Evolutionary conservation across 2,113 vertebrate genomes (phyloP).

Genomic region (Regulus satrapa): DNA sequence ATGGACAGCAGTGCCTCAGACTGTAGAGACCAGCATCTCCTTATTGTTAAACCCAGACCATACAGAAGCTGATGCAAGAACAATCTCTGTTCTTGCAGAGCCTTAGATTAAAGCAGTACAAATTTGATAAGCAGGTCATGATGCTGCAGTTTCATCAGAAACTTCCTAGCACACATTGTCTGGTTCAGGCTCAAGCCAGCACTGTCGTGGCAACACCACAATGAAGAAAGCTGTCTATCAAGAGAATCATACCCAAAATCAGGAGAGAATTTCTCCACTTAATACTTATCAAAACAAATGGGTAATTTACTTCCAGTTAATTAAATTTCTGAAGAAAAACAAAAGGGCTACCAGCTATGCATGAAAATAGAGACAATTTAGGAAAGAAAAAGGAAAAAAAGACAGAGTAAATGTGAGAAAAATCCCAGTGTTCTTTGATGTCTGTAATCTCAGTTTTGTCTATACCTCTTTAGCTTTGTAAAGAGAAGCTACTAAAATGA

Average conservation of each 20-base stretch:
- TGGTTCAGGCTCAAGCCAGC: background rate
- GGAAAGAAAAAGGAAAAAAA: background rate
- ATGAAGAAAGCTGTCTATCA: background rate
- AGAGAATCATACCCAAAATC: background rate
- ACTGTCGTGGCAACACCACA: background rate
- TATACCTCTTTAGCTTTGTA: background rate
- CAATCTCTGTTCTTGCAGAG: background rate
- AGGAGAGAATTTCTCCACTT: background rate
- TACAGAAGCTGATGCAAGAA: background rate
- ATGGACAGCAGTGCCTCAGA: background rate
- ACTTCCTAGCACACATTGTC: background rate
- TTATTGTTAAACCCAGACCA: background rate
- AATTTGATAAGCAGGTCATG: background rate
- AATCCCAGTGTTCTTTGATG: background rate
- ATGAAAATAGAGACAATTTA: background rate
- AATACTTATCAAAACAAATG: background rate
- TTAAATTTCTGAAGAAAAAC: background rate
- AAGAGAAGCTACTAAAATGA: background rate
- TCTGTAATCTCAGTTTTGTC: background rate
- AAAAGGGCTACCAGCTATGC: background rate
- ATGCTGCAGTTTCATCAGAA: background rate
- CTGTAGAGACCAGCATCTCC: background rate
- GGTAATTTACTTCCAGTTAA: background rate
- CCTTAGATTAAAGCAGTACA: background rate
- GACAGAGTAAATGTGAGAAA: background rate